These are phyloP conservation scores for Porites cylindrica DNA, from an alignment of 92 coral and sea anemone species.

Conservation along the genomic window DNA sequence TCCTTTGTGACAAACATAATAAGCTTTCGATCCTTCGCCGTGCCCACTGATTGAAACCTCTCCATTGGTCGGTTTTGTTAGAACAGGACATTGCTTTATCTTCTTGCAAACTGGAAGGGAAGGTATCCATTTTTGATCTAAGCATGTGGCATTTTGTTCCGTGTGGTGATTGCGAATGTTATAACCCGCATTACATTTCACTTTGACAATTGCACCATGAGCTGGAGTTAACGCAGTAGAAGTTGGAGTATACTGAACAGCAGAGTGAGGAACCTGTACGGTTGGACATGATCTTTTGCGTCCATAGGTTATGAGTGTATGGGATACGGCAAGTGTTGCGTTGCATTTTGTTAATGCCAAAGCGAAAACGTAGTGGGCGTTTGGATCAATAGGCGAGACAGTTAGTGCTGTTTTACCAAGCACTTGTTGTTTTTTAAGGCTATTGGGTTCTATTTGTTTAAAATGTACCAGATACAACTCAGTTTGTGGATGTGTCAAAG, in stretches of 20 bases:
- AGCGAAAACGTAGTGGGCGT: slow-evolving; percentile 36
- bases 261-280: slow-evolving; percentile 1
- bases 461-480: slow-evolving; percentile 1
- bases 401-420: not conserved
- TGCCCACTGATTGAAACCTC: not conserved
- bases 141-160: slow-evolving; percentile 9
- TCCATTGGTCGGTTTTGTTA: slow-evolving; percentile 15
- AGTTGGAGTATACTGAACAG: slow-evolving; percentile 20
- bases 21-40: slow-evolving; percentile 35
- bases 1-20: slow-evolving; percentile 40
- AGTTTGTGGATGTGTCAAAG: slow-evolving; percentile 3
- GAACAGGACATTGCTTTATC: not conserved
- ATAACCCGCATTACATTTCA: slow-evolving; percentile 22
- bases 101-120: slow-evolving; percentile 3
- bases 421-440: not conserved
- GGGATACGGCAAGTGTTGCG: slow-evolving; percentile 38
- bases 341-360: slow-evolving; percentile 24
- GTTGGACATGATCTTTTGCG: slow-evolving; percentile 22
- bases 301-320: slow-evolving; percentile 29
- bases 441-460: not conserved
- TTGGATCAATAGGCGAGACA: not conserved
- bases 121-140: not conserved
- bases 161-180: not conserved
- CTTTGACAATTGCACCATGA: slow-evolving; percentile 31
- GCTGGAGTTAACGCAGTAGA: not conserved